Conservation (phyloP, 2,797 vertebrate species). For the Takifugu rubripes region DNA sequence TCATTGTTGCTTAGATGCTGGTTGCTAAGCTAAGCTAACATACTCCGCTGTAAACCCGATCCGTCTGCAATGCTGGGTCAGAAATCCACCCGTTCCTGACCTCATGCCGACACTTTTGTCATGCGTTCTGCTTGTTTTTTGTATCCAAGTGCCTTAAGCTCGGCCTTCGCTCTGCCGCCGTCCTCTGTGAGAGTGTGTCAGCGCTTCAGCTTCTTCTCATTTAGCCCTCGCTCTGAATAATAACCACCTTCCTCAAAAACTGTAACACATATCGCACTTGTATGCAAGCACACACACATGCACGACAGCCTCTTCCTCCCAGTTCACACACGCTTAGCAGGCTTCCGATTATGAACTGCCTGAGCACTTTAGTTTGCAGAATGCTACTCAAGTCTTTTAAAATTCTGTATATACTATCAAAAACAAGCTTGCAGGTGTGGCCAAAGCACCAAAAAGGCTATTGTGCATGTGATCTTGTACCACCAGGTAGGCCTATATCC, state of each 20-base stretch:
- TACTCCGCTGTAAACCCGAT: not conserved
- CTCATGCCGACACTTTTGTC: slow-evolving; percentile 28
- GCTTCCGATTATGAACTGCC: slow-evolving; percentile 56
- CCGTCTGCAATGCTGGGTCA: not conserved
- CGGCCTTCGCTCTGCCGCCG: slow-evolving; percentile 55
- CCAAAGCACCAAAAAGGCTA: slow-evolving; percentile 42
- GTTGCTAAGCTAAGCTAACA: not conserved
- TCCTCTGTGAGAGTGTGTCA: slow-evolving; percentile 12
- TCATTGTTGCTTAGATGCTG: not conserved
- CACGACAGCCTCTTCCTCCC: slow-evolving; percentile 42
- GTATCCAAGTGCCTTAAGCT: slow-evolving; percentile 76
- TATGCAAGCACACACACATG: slow-evolving; percentile 59
- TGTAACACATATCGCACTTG: slow-evolving; percentile 49
- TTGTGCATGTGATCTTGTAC: slow-evolving; percentile 52
- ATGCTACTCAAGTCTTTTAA: slow-evolving; percentile 33
- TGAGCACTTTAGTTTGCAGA: slow-evolving; percentile 49
- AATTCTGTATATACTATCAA: slow-evolving; percentile 52
- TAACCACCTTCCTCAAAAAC: slow-evolving; percentile 39
- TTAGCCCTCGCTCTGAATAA: slow-evolving; percentile 35
- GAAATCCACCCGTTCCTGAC: slow-evolving; percentile 17
- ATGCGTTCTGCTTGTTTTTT: slow-evolving; percentile 47
- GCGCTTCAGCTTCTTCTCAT: slow-evolving; percentile 44
- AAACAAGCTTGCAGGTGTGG: slow-evolving; percentile 55
- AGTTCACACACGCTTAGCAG: slow-evolving; percentile 42
- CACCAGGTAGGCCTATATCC: slow-evolving; percentile 29